Base-by-base conservation (phyloP, 2,113 vertebrate genomes). In the Probosciger aterrimus region DNA sequence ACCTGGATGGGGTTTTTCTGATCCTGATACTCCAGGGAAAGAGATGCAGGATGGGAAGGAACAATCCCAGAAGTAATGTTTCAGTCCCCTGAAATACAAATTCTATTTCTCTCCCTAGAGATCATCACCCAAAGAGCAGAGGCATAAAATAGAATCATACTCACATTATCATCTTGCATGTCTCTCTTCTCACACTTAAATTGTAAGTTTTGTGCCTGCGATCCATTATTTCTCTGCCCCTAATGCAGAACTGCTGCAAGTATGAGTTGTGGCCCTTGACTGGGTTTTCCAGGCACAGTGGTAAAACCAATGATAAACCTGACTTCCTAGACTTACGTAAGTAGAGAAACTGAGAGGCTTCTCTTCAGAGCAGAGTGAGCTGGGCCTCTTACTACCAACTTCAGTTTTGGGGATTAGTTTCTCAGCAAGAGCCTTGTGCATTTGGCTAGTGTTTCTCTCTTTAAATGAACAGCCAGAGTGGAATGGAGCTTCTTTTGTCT, bases 211-310 rank as follows among this genome's bases (percentile, higher is more conserved):
- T 2, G 5, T 86, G 80, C 43, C 27, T 1, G 22, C 68, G 46
- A 39, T 62, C 35, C 10, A 1, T n/a, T 52, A 27, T 69, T 52
- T 43, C 37, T 63, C 37, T 70, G 25, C 24, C 22, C 18, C 47
- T 25, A 8, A 41, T 2, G 2, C 10, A 37, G 63, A 69, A 37
- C 31, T 37, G 47, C 46, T 39, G 23, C 5, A 28, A 16, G 17
- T 5, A 2, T 6, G 11, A 11, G 16, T 15, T 75, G 43, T 31
- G 27, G 50, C 22, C 8, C 44, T 44, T 44, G 5, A 0, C 3
- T 57, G 24, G 4, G 14, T 82, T 86, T 75, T 50, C 22, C n/a
- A 37, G 46, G 20, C 27, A 6, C 9, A 12, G 16, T 50, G 27
- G 14, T 47, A 57, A 93, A 4, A 14, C 33, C 35, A 18, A 0